Evolutionary conservation across 2,888 invertebrate species (phyloP).

Genomic region (Drosophila ustulata): DNA sequence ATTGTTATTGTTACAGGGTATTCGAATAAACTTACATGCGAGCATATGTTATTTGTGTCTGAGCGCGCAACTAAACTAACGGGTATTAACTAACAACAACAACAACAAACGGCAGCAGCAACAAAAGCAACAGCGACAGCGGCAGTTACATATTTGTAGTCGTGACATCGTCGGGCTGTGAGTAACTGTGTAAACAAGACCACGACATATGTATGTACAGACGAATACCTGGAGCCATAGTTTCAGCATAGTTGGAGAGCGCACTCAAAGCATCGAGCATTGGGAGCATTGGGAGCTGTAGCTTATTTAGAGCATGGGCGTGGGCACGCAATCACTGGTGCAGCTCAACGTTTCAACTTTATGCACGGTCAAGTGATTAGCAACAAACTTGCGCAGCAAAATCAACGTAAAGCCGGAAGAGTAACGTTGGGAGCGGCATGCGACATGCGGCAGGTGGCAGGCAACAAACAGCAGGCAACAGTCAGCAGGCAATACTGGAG

Average conservation of each 20-base stretch:
- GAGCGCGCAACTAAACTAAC: conserved; percentile 41
- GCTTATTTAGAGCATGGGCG: conserved; percentile 28
- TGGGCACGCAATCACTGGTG: conserved; percentile 66
- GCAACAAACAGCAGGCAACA: conserved; percentile 5
- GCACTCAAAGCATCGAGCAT: neutral
- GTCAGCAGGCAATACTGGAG: conserved; percentile 20
- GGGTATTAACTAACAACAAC: conserved; percentile 59
- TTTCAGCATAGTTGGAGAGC: neutral
- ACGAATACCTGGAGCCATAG: conserved; percentile 29
- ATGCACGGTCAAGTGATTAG: conserved; percentile 79
- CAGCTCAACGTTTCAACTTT: conserved; percentile 68
- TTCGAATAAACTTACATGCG: conserved; percentile 7
- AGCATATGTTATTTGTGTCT: conserved; percentile 20
- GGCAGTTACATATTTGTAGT: conserved; percentile 52
- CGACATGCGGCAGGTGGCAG: conserved; percentile 5
- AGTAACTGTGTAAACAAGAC: conserved; percentile 76
- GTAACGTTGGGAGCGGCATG: conserved; percentile 21
- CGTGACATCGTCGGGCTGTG: conserved; percentile 60
- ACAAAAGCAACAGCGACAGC: conserved; percentile 4
- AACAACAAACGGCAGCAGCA: conserved; percentile 16
- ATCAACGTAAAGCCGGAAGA: conserved; percentile 66
- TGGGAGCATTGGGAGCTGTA: neutral
- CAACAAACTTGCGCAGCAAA: conserved; percentile 71
- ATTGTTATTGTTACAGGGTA: conserved; percentile 9
- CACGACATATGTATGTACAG: conserved; percentile 19